These are phyloP conservation scores for Drosophila tanythrix DNA, from an alignment of 2,888 invertebrate genomes.

Conservation along the genomic window DNA sequence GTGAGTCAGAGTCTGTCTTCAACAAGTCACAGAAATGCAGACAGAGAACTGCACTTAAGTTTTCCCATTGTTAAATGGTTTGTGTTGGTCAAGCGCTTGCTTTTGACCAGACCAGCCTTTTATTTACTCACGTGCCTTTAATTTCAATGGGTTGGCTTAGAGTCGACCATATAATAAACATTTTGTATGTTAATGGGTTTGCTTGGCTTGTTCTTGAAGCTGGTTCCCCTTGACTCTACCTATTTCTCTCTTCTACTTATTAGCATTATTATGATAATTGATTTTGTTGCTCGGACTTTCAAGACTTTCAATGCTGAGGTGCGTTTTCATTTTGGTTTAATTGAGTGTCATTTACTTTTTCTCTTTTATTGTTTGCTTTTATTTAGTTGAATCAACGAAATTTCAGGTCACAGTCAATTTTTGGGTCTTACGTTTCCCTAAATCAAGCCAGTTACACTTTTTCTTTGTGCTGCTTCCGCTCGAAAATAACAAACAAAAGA, in stretches of 20 bases:
- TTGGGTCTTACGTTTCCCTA: slow-evolving; percentile 13
- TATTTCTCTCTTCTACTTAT: slow-evolving; percentile 42
- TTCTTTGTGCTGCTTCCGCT: slow-evolving; percentile 57
- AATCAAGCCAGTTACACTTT: slow-evolving; percentile 31
- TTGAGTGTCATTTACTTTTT: slow-evolving; percentile 49
- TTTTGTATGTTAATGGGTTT: slow-evolving; percentile 42
- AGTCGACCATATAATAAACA: slow-evolving; percentile 16
- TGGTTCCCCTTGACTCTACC: slow-evolving; percentile 15
- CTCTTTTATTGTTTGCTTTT: slow-evolving; percentile 41
- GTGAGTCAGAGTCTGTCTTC: slow-evolving; percentile 38
- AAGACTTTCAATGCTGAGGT: neutral
- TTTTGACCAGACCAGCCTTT: slow-evolving; percentile 33
- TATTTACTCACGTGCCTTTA: slow-evolving; percentile 43
- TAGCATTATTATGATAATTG: slow-evolving; percentile 71
- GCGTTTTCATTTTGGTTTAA: slow-evolving; percentile 48
- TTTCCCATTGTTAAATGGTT: slow-evolving; percentile 40
- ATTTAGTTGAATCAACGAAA: slow-evolving; percentile 53
- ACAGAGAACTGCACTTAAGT: slow-evolving; percentile 21
- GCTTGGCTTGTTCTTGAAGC: slow-evolving; percentile 1
- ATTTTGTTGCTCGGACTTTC: slow-evolving; percentile 30
- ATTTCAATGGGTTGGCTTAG: slow-evolving; percentile 43
- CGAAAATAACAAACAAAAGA: slow-evolving; percentile 20
- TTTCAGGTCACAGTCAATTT: slow-evolving; percentile 1
- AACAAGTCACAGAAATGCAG: slow-evolving; percentile 12
- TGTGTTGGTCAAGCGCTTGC: slow-evolving; percentile 17